phyloP scores from a whole-genome alignment of 2,888 invertebrate genomes.

The Schizotus pectinicornis region DNA sequence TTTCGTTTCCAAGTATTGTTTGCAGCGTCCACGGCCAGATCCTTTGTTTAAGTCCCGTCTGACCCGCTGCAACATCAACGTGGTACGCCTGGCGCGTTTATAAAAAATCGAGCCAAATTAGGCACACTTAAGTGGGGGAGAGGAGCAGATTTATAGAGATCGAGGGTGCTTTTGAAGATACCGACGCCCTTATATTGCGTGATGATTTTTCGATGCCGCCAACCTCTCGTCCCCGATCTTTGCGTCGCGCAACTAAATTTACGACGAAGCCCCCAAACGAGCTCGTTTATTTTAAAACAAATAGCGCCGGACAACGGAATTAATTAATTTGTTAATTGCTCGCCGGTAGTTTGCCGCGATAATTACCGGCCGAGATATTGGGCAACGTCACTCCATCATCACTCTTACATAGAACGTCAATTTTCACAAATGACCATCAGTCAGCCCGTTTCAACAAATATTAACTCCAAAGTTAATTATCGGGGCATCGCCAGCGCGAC shows the following conservation, averaged over 20 bases:
- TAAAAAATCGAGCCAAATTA: slow-evolving; percentile 48
- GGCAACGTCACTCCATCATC: slow-evolving; percentile 25
- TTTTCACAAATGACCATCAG: slow-evolving; percentile 29
- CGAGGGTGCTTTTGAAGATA: slow-evolving; percentile 43
- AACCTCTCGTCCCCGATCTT: neutral
- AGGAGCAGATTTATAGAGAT: slow-evolving; percentile 42
- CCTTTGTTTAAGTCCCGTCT: slow-evolving; percentile 12
- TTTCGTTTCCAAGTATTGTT: slow-evolving; percentile 36
- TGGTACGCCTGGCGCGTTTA: slow-evolving; percentile 33
- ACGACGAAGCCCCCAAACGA: neutral
- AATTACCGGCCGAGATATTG: slow-evolving; percentile 23
- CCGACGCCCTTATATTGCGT: slow-evolving; percentile 44
- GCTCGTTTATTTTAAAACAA: too few relatives aligned
- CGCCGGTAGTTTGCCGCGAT: slow-evolving; percentile 16
- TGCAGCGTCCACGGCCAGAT: slow-evolving; percentile 31
- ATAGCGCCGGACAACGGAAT: slow-evolving; percentile 7
- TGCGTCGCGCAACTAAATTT: neutral
- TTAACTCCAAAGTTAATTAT: slow-evolving; percentile 35
- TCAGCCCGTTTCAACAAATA: slow-evolving; percentile 35
- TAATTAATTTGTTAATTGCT: slow-evolving; percentile 28
- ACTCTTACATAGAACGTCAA: slow-evolving; percentile 19
- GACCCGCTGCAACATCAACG: slow-evolving; percentile 33
- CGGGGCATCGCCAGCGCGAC: slow-evolving; percentile 15
- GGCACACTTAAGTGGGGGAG: slow-evolving; percentile 46
- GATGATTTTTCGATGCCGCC: slow-evolving; percentile 33